Conservation (phyloP, 35 echinoderm and acorn worm species). For the Stichopus chloronotus region DNA sequence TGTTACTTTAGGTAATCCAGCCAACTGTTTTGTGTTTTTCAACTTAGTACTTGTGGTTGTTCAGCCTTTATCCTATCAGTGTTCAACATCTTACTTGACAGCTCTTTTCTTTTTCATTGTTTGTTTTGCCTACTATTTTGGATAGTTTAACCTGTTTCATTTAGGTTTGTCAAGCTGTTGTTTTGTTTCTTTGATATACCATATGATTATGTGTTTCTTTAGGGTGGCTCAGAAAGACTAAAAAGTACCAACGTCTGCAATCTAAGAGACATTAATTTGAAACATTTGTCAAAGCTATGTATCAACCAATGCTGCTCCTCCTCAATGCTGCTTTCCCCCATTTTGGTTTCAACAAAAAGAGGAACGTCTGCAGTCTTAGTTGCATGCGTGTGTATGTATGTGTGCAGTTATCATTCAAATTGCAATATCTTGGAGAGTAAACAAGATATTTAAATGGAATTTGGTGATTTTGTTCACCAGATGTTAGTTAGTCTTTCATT, state of each 20-base stretch:
- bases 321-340: too few species aligned
- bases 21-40: background rate
- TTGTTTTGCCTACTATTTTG: background rate
- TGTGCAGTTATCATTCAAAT: too few species aligned
- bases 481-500: too few species aligned
- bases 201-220: background rate
- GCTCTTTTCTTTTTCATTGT: background rate
- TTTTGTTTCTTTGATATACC: background rate
- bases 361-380: too few species aligned
- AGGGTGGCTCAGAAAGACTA: background rate
- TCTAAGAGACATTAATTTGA: background rate
- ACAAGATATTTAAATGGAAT: too few species aligned
- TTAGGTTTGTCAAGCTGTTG: background rate
- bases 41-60: background rate
- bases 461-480: too few species aligned
- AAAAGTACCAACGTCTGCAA: background rate
- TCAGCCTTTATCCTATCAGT: background rate
- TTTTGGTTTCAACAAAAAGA: too few species aligned
- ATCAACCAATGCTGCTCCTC: too few species aligned
- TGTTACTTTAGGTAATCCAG: background rate
- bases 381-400: too few species aligned
- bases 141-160: background rate
- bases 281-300: too few species aligned
- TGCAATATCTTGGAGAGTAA: too few species aligned
- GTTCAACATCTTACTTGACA: background rate